A percentile compares a stretch with the other conserved stretches of the same genome.
Conservation (phyloP, 37 sponge, comb jelly and placozoan genomes). For the Cladorhizidae sp. region DNA sequence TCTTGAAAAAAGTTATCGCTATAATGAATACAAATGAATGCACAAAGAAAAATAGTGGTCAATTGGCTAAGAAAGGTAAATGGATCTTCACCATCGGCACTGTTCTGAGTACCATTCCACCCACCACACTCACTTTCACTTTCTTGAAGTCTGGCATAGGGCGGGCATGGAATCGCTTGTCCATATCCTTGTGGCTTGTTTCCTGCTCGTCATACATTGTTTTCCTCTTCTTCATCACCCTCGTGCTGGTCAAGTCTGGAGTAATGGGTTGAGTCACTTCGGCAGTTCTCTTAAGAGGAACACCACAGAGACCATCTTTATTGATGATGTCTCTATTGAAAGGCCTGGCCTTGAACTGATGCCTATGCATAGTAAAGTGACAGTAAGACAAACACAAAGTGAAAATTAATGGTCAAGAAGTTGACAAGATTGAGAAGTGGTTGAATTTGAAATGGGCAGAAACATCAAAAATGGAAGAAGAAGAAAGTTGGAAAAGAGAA, state of each 20-base stretch:
- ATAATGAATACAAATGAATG: no score
- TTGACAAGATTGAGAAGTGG: not conserved
- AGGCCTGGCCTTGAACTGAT: conserved; percentile 73
- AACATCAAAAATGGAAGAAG: no score
- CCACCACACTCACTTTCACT: conserved; percentile 1
- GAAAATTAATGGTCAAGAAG: not conserved
- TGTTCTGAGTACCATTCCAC: not conserved
- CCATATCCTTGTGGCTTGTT: no score
- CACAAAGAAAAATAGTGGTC: no score
- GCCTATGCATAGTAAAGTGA: conserved; percentile 21
- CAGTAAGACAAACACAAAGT: not conserved
- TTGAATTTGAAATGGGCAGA: no score
- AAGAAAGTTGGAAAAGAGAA: no score
- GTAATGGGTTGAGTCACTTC: conserved; percentile 32
- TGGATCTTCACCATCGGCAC: conserved; percentile 18
- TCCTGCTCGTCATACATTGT: not conserved
- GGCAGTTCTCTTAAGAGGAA: conserved; percentile 21
- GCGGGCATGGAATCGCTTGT: conserved; percentile 36
- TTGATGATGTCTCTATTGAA: conserved; percentile 62
- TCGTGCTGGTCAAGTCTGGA: conserved; percentile 52
- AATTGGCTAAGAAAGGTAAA: not conserved
- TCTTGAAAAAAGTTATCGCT: no score
- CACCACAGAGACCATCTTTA: conserved; percentile 51
- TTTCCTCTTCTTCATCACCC: conserved; percentile 12
- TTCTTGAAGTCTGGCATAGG: conserved; percentile 51